Evolutionary conservation across 2,888 invertebrate species (phyloP).

Genomic region (Harmothoe impar): DNA sequence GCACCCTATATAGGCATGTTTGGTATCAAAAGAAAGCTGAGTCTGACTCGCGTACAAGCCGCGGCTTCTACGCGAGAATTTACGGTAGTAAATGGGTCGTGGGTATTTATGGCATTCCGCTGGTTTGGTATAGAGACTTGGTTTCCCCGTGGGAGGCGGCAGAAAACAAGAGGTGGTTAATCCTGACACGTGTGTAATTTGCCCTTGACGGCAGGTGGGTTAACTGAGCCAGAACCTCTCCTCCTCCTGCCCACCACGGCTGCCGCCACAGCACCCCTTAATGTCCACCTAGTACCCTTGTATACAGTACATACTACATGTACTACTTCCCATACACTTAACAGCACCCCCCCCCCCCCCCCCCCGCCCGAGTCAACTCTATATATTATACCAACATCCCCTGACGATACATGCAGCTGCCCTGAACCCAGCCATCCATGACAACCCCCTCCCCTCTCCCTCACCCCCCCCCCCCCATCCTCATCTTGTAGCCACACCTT

Average conservation of each 20-base stretch:
- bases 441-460: neutral
- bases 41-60: no score
- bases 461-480: neutral
- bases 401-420: slow-evolving; percentile 15
- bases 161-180: neutral
- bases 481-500: neutral
- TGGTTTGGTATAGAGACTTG: neutral
- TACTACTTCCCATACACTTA: no score
- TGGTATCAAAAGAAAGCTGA: no score
- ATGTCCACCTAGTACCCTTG: neutral
- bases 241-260: no score
- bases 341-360: no score
- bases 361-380: no score
- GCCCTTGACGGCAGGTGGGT: slow-evolving; percentile 33
- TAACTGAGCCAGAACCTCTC: neutral
- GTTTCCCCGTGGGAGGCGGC: neutral
- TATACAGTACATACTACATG: neutral
- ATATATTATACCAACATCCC: neutral
- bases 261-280: neutral
- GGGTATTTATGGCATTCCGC: slow-evolving; percentile 5
- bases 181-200: neutral
- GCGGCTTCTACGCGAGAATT: no score
- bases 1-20: no score
- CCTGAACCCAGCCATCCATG: neutral
- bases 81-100: neutral